Evolutionary conservation across 2,797 vertebrate genomes (phyloP), one percentile per base, ranked within the genome.

Genomic region (Gadopsis marmoratus): DNA sequence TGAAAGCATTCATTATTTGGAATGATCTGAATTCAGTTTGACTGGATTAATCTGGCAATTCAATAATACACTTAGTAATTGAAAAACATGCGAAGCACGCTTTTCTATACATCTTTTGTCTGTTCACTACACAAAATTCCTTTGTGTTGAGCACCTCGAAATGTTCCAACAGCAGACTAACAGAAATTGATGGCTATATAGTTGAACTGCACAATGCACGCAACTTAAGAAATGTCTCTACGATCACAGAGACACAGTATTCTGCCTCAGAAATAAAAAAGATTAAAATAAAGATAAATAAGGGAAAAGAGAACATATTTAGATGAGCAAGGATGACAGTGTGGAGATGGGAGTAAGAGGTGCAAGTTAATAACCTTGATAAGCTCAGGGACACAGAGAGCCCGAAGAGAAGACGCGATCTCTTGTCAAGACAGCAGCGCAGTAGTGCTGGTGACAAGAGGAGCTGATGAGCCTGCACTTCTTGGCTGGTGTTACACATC

Each of bases 361-460:
- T 84, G 82, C 3, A 39, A 83, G 82, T 81, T 90, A 92, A 92
- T 91, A 89, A 94, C 92, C 92, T 92, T 90, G 87, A 92, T 90
- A 87, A 91, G 83, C 88, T 85, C 89, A 85, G 84, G 85, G 88
- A 90, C 84, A 88, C 35, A 53, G 53, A 85, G 59, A 82, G 87
- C 91, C 86, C 2, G 61, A 86, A 80, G 82, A 86, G 58, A 71
- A 64, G 83, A 88, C 5, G 64, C 84, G 82, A 89, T 84, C 83
- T 77, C 84, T 79, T 91, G 87, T 80, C 13, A 70, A 89, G 88
- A 92, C 90, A 89, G 84, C 10, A 29, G 78, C 77, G 83, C n/a
- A 64, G 85, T 78, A 53, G 69, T 50, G 80, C 78, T 81, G 81
- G 83, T 87, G 90, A 93, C 86, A 91, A 81, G 84, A 87, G 64